Evolutionary conservation across 2,113 vertebrate species (phyloP).

Genomic region (Felis catus): F.catus_Fca126_mat1.0 CM031417.1:131878501-131879000

Average conservation of each 20-base stretch:
- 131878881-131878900: background rate
- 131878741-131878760: background rate
- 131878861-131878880: background rate
- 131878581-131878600: no score
- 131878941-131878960: background rate
- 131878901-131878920: background rate
- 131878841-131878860: slow-evolving; percentile 28
- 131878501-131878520: no score
- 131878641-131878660: background rate
- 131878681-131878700: background rate
- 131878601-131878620: no score
- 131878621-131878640: no score
- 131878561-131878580: no score
- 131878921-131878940: background rate
- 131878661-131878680: background rate
- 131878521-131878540: no score
- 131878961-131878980: background rate
- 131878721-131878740: background rate
- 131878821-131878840: background rate
- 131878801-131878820: background rate
- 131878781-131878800: background rate
- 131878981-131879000: background rate
- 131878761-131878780: background rate
- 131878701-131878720: background rate
- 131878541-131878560: no score